These are phyloP conservation scores for Cylindroiulus punctatus DNA, from an alignment of 2,888 invertebrate genomes.

Conservation along the genomic window DNA sequence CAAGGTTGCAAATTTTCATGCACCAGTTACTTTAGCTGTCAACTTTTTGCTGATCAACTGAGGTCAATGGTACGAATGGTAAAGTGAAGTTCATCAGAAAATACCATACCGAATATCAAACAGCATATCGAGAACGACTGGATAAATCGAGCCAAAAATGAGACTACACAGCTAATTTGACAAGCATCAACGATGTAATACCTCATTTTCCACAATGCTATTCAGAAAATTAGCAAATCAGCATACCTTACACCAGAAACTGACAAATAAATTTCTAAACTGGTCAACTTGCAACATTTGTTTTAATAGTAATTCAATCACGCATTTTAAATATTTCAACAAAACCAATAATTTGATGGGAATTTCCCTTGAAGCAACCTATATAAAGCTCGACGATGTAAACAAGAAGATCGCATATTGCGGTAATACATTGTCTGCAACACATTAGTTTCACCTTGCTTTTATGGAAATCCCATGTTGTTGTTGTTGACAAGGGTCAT, in stretches of 20 bases:
- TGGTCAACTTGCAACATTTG: no score
- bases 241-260: no score
- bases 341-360: neutral
- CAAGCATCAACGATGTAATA: neutral
- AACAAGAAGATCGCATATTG: neutral
- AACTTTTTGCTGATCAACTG: neutral
- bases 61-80: constrained; percentile 30
- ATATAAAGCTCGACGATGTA: neutral
- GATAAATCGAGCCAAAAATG: neutral
- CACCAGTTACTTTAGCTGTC: constrained; percentile 7
- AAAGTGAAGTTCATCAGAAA: neutral
- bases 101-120: neutral
- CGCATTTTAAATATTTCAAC: neutral
- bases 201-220: neutral
- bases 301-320: neutral
- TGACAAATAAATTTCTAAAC: no score
- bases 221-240: neutral
- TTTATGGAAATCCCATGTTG: neutral
- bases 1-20: constrained; percentile 27
- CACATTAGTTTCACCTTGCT: neutral
- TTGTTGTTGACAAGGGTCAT: neutral
- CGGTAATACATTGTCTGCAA: neutral
- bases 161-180: neutral
- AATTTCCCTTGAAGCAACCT: neutral
- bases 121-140: neutral